A percentile compares a stretch with the other conserved stretches of the same genome.
Evolutionary conservation across 2,797 vertebrate genomes (phyloP).

Genomic region (Eleutherodactylus coqui): DNA sequence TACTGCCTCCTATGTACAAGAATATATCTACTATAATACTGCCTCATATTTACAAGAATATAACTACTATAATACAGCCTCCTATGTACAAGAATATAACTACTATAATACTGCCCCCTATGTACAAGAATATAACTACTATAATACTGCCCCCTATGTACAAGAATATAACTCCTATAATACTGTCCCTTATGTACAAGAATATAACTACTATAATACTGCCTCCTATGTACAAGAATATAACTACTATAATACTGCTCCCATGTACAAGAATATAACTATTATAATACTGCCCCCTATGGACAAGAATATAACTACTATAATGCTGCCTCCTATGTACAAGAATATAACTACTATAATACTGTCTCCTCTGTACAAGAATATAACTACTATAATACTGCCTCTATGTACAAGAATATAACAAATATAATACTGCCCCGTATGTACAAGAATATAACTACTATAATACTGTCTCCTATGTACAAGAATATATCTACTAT

Average conservation of each 20-base stretch:
- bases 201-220: conserved; percentile 6
- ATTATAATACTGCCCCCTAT: not conserved
- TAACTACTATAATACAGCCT: not conserved
- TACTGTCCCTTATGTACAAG: not conserved
- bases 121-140: conserved; percentile 4
- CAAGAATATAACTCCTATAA: no score
- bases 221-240: not conserved
- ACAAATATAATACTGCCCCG: not conserved
- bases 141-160: not conserved
- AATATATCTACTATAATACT: not conserved
- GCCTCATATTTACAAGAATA: not conserved
- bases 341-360: no score
- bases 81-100: conserved; percentile 8
- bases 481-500: conserved; percentile 8
- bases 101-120: conserved; percentile 3
- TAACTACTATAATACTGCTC: not conserved
- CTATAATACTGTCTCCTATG: not conserved
- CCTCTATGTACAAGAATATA: not conserved
- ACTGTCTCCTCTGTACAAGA: not conserved
- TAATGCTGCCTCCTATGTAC: not conserved
- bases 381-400: conserved; percentile 5
- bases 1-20: not conserved
- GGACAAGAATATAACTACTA: no score
- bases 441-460: conserved; percentile 5
- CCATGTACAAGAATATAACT: conserved; percentile 4